Percentiles rank a stretch among this genome's conserved stretches.
Conservation (phyloP, 2,888 invertebrate genomes). For the Adelphocoris suturalis region DNA sequence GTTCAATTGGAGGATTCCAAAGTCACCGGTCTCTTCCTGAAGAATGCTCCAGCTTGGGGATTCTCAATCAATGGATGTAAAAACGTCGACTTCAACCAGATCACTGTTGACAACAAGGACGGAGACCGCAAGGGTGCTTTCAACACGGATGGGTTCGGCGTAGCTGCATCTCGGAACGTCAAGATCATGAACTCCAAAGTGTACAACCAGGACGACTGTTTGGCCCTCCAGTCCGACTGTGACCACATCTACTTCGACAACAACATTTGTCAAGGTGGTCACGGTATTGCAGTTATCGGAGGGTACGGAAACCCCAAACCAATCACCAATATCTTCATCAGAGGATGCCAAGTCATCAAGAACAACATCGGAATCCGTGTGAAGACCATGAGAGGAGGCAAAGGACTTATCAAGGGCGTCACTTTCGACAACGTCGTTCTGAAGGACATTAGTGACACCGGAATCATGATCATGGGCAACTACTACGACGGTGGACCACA, state of each 20-base stretch:
- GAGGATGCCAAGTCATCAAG: constrained; percentile 25
- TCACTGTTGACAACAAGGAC: constrained; percentile 26
- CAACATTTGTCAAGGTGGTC: constrained; percentile 54
- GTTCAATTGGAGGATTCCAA: neutral
- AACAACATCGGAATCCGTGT: constrained; percentile 38
- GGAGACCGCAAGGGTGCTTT: constrained; percentile 18
- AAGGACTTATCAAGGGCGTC: neutral
- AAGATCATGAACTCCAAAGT: constrained; percentile 15
- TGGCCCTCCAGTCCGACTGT: constrained; percentile 38
- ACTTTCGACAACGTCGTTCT: constrained; percentile 12
- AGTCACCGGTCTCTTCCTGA: neutral
- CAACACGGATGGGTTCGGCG: constrained; percentile 56
- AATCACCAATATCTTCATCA: neutral
- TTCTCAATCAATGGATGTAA: constrained; percentile 41
- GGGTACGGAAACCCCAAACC: neutral
- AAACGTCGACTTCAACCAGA: neutral
- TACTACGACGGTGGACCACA: constrained; percentile 19
- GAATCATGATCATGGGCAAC: constrained; percentile 27
- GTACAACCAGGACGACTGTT: constrained; percentile 57
- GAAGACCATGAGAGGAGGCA: constrained; percentile 23
- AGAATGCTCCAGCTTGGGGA: constrained; percentile 21
- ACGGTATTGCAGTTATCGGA: constrained; percentile 42
- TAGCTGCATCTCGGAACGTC: neutral
- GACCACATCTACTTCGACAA: constrained; percentile 40
- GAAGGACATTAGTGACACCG: neutral